Percentiles rank a stretch among this genome's conserved stretches.
Conservation (phyloP, 2,888 invertebrate genomes). For the Oscheius onirici region DNA sequence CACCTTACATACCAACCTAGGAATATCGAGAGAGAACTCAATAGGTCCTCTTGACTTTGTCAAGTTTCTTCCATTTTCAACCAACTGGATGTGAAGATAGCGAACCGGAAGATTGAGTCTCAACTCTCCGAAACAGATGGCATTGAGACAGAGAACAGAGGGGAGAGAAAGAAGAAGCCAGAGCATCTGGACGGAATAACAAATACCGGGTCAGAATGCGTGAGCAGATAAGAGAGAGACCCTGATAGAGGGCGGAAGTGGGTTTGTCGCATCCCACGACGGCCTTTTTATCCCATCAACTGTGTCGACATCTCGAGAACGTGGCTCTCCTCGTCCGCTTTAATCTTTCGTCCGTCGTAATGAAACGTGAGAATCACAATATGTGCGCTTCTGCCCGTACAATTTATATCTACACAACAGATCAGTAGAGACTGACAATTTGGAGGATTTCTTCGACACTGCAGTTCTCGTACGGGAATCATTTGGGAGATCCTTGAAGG, state of each 20-base stretch:
- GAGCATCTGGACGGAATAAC: not conserved
- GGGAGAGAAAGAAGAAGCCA: not conserved
- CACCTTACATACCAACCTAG: no score
- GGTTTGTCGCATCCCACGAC: no score
- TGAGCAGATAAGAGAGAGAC: not conserved
- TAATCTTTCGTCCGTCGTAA: not conserved
- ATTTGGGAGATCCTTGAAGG: no score
- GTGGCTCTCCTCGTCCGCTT: not conserved
- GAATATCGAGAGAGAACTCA: not conserved
- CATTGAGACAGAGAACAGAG: not conserved
- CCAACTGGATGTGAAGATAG: conserved; percentile 19
- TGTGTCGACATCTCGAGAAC: not conserved
- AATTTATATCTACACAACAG: no score
- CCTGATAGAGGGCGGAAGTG: not conserved
- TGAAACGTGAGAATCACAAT: not conserved
- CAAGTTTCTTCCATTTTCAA: conserved; percentile 14
- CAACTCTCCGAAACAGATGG: conserved; percentile 28
- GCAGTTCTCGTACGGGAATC: no score
- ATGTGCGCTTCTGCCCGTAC: no score
- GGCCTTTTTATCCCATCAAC: not conserved
- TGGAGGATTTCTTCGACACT: no score
- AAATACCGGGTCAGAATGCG: not conserved
- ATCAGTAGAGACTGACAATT: no score
- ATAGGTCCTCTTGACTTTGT: conserved; percentile 16
- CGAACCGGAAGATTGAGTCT: conserved; percentile 15